Conservation (phyloP, 2,797 vertebrate species). For the Tauraco hartlaubi region DNA sequence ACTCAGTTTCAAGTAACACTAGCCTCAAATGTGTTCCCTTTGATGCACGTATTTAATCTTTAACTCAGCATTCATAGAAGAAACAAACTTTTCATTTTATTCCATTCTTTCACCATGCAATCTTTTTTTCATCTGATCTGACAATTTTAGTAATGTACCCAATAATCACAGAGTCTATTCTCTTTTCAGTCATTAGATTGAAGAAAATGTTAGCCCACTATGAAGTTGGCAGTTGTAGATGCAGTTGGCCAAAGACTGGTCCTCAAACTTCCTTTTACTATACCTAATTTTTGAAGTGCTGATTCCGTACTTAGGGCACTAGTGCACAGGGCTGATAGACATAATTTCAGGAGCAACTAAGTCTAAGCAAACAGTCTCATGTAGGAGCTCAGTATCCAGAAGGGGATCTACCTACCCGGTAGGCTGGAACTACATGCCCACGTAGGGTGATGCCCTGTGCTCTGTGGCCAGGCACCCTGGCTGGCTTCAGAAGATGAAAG, state of each 20-base stretch:
- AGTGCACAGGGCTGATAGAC: neutral
- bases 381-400: neutral
- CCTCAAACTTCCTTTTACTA: neutral
- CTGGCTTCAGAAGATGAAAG: neutral
- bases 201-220: neutral
- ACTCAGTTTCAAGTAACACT: neutral
- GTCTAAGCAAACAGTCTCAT: neutral
- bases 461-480: neutral
- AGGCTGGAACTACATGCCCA: neutral
- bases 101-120: neutral
- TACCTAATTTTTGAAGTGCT: neutral
- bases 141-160: constrained; percentile 1
- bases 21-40: neutral
- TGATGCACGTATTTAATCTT: neutral
- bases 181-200: neutral
- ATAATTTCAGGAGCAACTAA: neutral
- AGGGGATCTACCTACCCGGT: neutral
- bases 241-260: neutral
- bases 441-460: neutral
- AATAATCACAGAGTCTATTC: neutral
- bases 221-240: neutral
- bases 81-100: neutral
- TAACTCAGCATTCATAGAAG: neutral
- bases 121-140: neutral
- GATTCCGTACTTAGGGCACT: neutral